These are phyloP conservation scores for Pteropus alecto DNA, from an alignment of 2,113 vertebrate genomes.

Conservation along the genomic window DNA sequence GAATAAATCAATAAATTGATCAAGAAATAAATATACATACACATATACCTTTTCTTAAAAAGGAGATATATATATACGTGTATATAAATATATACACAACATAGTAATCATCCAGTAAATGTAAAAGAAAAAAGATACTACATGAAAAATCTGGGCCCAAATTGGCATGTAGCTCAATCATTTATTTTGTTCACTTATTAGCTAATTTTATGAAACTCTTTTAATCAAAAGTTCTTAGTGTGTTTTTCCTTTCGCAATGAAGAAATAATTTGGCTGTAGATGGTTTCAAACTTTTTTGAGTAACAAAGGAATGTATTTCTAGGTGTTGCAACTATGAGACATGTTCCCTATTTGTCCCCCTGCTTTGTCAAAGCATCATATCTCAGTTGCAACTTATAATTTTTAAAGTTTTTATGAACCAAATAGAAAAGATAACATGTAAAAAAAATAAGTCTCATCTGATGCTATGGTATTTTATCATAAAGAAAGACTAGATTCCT, in stretches of 20 bases:
- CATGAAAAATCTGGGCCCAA: not conserved
- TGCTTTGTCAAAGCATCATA: not conserved
- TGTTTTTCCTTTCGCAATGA: not conserved
- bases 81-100: not conserved
- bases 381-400: not conserved
- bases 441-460: not conserved
- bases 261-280: not conserved
- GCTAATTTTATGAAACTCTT: not conserved
- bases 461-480: not conserved
- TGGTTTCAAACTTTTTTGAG: not conserved
- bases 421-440: not conserved
- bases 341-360: not conserved
- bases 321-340: not conserved
- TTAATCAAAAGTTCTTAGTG: not conserved
- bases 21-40: not conserved
- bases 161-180: not conserved
- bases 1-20: not conserved
- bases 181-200: not conserved
- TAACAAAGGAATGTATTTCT: not conserved
- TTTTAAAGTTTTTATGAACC: not conserved
- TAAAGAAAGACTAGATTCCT: not conserved
- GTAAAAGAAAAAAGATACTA: not conserved
- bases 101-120: not conserved
- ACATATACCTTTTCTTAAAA: not conserved
- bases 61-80: not conserved